Evolutionary conservation across 2,113 vertebrate genomes (phyloP).

Genomic region (Baryphthengus martii): DNA sequence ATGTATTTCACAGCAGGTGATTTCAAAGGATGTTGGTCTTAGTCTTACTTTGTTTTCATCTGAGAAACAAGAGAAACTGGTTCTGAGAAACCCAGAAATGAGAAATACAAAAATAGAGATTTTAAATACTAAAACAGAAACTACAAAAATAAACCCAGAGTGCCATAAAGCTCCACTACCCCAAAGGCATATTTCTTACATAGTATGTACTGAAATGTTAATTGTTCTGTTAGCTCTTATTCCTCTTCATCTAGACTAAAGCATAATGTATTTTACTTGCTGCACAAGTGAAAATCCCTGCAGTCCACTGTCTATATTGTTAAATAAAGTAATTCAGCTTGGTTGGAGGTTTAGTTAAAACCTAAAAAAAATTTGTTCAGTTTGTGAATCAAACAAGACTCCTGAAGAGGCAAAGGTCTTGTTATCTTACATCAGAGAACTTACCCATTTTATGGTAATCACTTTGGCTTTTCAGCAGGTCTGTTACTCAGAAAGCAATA

Average conservation of each 20-base stretch:
- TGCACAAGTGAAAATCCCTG: not conserved
- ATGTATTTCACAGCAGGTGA: not conserved
- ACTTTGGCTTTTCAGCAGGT: conserved; percentile 20
- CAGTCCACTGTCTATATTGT: not conserved
- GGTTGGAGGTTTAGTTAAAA: conserved; percentile 20
- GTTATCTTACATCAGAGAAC: not conserved
- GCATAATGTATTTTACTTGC: conserved; percentile 1
- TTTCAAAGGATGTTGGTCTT: not conserved
- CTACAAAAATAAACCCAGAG: not conserved
- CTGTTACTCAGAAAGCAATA: conserved; percentile 30
- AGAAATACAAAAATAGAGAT: not conserved
- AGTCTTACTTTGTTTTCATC: not conserved
- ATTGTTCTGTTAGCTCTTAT: conserved; percentile 23
- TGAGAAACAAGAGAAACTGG: not conserved
- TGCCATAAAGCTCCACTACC: not conserved
- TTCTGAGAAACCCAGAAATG: not conserved
- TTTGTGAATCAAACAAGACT: conserved; percentile 35
- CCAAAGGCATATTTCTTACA: not conserved
- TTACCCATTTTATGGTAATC: not conserved
- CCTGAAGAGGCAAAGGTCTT: not conserved
- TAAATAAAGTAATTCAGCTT: conserved; percentile 34
- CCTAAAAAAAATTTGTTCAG: conserved; percentile 10
- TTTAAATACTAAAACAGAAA: not conserved
- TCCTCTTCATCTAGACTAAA: not conserved
- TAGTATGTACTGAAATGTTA: not conserved